phyloP scores from a whole-genome alignment of 2,888 invertebrate genomes.

The Neoascia interrupta region DNA sequence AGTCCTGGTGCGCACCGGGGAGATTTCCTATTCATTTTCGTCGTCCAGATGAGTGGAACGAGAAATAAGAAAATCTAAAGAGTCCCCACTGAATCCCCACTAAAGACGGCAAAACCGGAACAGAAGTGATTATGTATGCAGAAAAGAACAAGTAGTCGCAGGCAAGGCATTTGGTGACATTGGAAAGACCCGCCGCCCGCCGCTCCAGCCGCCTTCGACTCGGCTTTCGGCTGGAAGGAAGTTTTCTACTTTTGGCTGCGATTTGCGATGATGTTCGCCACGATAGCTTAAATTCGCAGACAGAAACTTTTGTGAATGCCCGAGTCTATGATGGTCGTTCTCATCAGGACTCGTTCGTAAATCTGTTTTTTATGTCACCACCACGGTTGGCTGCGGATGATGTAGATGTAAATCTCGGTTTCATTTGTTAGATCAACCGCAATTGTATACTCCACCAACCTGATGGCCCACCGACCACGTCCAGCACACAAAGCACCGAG shows the following conservation, averaged over 20 bases:
- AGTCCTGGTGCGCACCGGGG: constrained; percentile 13
- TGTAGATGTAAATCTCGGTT: constrained; percentile 41
- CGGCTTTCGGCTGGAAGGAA: constrained; percentile 45
- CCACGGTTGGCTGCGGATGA: constrained; percentile 22
- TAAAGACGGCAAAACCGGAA: constrained; percentile 55
- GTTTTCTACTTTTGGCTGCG: constrained; percentile 51
- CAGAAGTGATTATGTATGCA: constrained; percentile 67
- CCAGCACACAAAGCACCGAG: not conserved
- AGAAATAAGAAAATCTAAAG: not conserved
- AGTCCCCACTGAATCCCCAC: constrained; percentile 15
- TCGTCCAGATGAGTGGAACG: constrained; percentile 41
- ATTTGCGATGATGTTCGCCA: not conserved
- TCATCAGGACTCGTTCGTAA: too few relatives aligned
- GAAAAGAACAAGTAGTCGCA: constrained; percentile 22
- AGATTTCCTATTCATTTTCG: constrained; percentile 48
- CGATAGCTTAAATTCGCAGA: not conserved
- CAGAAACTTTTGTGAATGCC: not conserved
- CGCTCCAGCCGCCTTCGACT: too few relatives aligned
- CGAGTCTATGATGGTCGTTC: too few relatives aligned
- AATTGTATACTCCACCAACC: too few relatives aligned
- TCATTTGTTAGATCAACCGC: constrained; percentile 49
- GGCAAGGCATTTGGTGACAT: constrained; percentile 54
- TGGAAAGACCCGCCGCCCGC: too few relatives aligned
- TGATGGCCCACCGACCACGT: constrained; percentile 16
- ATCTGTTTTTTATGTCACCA: constrained; percentile 36